These are phyloP conservation scores for Paralvinella palmiformis DNA, from an alignment of 1,140 invertebrate genomes.

Conservation along the genomic window DNA sequence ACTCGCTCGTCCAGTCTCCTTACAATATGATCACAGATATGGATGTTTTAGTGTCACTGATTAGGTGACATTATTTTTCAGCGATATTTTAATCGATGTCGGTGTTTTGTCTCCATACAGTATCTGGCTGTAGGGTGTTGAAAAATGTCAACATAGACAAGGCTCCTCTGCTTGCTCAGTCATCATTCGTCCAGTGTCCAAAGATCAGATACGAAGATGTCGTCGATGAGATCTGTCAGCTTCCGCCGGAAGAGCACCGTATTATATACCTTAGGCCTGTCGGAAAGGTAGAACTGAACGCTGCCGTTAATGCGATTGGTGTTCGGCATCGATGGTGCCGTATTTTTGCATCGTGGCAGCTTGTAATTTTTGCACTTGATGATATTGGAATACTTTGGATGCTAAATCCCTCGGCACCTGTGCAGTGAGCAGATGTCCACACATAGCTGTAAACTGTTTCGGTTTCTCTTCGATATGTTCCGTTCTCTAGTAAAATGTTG, in stretches of 20 bases:
- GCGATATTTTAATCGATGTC: no score
- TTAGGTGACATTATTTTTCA: no score
- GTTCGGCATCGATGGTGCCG: background rate
- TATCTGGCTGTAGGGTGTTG: constrained; percentile 28
- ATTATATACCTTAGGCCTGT: constrained; percentile 27
- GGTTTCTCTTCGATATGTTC: background rate
- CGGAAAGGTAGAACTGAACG: constrained; percentile 13
- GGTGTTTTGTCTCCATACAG: no score
- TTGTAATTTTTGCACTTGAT: background rate
- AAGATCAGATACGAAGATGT: constrained; percentile 24
- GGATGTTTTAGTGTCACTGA: no score
- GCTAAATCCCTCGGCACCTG: no score
- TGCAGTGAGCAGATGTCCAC: background rate
- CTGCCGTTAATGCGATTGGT: no score
- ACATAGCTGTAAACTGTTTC: background rate
- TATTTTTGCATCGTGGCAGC: background rate
- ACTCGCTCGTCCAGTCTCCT: no score
- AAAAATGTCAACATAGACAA: constrained; percentile 25
- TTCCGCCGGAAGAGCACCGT: constrained; percentile 18
- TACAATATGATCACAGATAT: no score
- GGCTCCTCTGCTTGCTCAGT: constrained; percentile 20
- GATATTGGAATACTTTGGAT: background rate
- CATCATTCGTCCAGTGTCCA: constrained; percentile 26
- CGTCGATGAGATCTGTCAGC: constrained; percentile 19
- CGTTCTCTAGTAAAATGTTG: background rate